Evolutionary conservation across 2,113 vertebrate genomes (phyloP).

Genomic region (Hystrix brachyura): DNA sequence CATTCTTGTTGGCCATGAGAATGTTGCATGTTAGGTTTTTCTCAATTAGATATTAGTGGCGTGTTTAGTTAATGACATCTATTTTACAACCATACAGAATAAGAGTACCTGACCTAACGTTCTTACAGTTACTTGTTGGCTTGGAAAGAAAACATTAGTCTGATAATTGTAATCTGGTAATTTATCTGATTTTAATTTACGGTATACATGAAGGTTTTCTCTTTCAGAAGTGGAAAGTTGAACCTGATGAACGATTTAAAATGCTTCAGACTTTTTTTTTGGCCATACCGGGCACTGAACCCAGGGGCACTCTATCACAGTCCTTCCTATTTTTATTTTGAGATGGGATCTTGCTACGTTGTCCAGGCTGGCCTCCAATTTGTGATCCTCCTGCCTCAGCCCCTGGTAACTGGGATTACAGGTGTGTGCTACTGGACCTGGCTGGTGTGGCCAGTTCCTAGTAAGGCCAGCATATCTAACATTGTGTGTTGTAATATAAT

Average conservation of each 20-base stretch:
- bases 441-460: neutral
- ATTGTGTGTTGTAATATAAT: fast-evolving
- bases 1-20: neutral
- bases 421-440: neutral
- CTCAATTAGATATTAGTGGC: neutral
- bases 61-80: neutral
- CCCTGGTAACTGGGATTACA: neutral
- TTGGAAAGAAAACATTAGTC: neutral
- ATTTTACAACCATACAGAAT: neutral
- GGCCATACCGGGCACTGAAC: neutral
- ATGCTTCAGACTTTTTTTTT: neutral
- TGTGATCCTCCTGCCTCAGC: neutral
- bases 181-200: neutral
- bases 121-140: neutral
- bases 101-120: too few relatives aligned
- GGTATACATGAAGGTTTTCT: neutral
- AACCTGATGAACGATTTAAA: neutral
- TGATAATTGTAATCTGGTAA: neutral
- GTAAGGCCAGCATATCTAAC: fast-evolving
- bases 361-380: neutral
- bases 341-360: neutral
- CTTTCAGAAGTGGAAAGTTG: neutral
- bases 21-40: neutral
- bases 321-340: neutral
- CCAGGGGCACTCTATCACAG: neutral